Evolutionary conservation across 2,113 vertebrate genomes (phyloP).

Genomic region (Tyto alba): DNA sequence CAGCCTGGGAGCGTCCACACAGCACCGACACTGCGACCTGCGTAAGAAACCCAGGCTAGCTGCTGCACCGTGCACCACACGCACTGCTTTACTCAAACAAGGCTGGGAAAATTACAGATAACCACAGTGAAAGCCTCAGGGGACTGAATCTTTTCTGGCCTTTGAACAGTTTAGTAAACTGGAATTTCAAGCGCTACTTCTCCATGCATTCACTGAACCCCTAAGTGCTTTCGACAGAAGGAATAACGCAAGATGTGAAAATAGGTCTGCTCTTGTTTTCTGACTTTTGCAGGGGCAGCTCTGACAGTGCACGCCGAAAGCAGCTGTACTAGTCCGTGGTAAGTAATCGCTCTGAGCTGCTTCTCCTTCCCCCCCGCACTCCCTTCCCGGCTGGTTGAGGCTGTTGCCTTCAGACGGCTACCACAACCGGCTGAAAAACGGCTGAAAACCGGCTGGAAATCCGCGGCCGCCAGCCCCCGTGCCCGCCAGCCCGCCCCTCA

Average conservation of each 20-base stretch:
- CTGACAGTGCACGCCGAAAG: fast-evolving
- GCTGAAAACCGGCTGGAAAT: too few species aligned
- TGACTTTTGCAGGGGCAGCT: fast-evolving
- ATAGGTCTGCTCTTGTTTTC: fast-evolving
- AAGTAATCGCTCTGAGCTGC: fast-evolving
- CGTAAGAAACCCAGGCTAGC: too few species aligned
- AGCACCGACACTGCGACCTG: fast-evolving
- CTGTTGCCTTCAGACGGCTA: fast-evolving
- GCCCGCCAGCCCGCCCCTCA: too few species aligned
- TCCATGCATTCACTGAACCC: fast-evolving
- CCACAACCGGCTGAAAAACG: neutral
- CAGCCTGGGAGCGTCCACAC: fast-evolving
- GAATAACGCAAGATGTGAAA: fast-evolving
- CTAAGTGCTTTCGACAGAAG: neutral
- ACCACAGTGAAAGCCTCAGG: fast-evolving
- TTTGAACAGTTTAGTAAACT: fast-evolving
- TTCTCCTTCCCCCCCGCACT: fast-evolving
- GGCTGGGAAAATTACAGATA: fast-evolving
- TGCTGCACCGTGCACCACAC: fast-evolving
- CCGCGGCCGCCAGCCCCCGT: fast-evolving
- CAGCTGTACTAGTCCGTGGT: fast-evolving
- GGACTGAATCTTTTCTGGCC: fast-evolving
- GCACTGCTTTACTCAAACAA: fast-evolving
- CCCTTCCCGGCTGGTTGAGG: fast-evolving
- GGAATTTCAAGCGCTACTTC: neutral